Base-by-base conservation (phyloP, 35 echinoderm and acorn worm species). In the Heliocidaris erythrogramma region DNA sequence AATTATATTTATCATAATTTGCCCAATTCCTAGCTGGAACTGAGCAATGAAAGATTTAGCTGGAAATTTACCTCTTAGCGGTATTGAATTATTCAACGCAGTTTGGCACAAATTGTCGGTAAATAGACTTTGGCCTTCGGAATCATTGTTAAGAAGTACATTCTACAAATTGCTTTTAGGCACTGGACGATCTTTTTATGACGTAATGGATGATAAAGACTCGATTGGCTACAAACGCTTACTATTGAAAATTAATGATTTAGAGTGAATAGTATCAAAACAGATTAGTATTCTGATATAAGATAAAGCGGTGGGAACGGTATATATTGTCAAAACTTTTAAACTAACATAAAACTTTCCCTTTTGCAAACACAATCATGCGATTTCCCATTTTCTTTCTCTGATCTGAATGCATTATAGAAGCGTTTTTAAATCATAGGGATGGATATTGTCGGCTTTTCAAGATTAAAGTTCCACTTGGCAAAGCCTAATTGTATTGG, bases 1-100 rank as follows among this genome's bases (percentile, higher is more conserved):
- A 32, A 89, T 89, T 89, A 32, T 89, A 89, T 89, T 89, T 89
- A 48, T 89, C 87, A 89, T 89, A 89, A 89, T 89, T 89, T 89
- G 87, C 65, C 27, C 65, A 27, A 27, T 78, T 24, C 27, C n/a
- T 78, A 78, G 21, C 65, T 78, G 17, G 21, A 78, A 78, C 27
- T 78, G 65, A 78, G 27, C 65, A 78, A 78, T 78, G 27, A 78
- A 78, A 78, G 18, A 78, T 78, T 78, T 78, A 78, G 21, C 27
- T 27, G 65, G 65, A 78, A 78, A 78, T n/a, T 7, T 78, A 78
- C 65, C 27, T 78, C 65, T 78, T 78, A 24, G 61, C 61, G 24
- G 27, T 78, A 78, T 78, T 78, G 65, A 78, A 78, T 78, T 78
- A 78, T 78, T 78, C 65, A 78, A 78, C 27, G 17, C 65, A 78